Conservation (phyloP, 2,113 vertebrate genomes). For the Corvus hawaiiensis region DNA sequence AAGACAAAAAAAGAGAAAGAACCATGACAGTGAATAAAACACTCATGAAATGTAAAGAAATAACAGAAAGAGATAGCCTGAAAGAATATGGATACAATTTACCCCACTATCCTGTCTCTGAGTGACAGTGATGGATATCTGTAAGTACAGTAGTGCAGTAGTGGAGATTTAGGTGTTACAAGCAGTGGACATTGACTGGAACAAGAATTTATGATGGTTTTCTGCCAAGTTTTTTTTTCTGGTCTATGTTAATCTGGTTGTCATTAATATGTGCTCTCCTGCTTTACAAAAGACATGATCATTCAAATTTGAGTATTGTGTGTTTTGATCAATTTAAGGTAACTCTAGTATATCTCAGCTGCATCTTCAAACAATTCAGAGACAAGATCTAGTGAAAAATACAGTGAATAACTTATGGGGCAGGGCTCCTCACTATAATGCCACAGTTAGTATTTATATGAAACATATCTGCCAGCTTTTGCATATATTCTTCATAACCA, state of each 20-base stretch:
- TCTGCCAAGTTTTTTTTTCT: neutral
- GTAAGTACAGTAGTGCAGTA: fast-evolving
- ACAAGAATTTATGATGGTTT: neutral
- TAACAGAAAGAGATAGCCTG: neutral
- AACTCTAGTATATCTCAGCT: neutral
- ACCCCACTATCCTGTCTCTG: neutral
- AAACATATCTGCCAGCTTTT: neutral
- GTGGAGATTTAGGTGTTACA: neutral
- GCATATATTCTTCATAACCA: neutral
- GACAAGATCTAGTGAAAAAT: neutral
- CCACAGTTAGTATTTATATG: neutral
- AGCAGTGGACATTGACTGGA: neutral
- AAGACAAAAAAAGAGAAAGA: neutral
- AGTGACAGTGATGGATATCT: neutral
- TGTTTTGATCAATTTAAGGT: neutral
- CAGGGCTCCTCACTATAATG: neutral
- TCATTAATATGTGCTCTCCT: neutral
- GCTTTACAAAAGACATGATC: neutral
- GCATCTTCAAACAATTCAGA: neutral
- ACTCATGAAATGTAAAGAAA: neutral
- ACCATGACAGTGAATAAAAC: neutral
- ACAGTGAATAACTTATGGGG: fast-evolving
- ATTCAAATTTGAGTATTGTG: neutral
- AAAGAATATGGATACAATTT: neutral
- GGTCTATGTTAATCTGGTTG: neutral